Percentiles rank a stretch among this genome's conserved stretches.
Conservation (phyloP, 2,888 invertebrate species). For the Arge pagana region DNA sequence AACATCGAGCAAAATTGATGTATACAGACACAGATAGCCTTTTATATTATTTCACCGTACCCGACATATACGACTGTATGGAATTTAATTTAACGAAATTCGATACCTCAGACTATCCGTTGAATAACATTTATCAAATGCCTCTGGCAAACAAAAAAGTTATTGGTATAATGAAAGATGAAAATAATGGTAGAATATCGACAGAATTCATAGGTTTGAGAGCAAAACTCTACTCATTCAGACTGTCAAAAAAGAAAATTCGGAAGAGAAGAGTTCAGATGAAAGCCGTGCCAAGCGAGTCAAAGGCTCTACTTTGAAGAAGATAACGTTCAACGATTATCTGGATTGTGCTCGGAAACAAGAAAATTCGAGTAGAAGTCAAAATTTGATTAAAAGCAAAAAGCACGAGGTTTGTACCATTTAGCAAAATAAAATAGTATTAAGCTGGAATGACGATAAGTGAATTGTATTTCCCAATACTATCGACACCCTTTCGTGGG, state of each 20-base stretch:
- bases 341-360: constrained; percentile 5
- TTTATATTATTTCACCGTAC: constrained; percentile 41
- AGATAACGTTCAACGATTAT: constrained; percentile 5
- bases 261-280: too few species aligned
- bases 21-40: constrained; percentile 37
- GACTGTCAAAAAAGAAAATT: too few species aligned
- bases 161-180: constrained; percentile 41
- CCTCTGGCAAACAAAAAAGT: constrained; percentile 35
- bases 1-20: constrained; percentile 28
- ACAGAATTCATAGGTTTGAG: constrained; percentile 38
- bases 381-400: constrained; percentile 3
- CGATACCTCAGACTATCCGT: constrained; percentile 37
- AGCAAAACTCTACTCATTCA: too few species aligned
- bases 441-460: constrained; percentile 11
- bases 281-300: too few species aligned
- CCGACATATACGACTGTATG: constrained; percentile 45
- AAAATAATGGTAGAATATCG: constrained; percentile 34
- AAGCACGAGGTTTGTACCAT: constrained; percentile 12
- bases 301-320: neutral
- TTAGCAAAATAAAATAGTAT: constrained; percentile 6
- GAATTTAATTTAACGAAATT: constrained; percentile 37
- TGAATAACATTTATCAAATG: constrained; percentile 33
- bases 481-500: constrained; percentile 6
- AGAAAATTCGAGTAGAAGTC: neutral
- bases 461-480: neutral